Conservation (phyloP, 2,113 vertebrate species). For the Himantopus leucocephalus region DNA sequence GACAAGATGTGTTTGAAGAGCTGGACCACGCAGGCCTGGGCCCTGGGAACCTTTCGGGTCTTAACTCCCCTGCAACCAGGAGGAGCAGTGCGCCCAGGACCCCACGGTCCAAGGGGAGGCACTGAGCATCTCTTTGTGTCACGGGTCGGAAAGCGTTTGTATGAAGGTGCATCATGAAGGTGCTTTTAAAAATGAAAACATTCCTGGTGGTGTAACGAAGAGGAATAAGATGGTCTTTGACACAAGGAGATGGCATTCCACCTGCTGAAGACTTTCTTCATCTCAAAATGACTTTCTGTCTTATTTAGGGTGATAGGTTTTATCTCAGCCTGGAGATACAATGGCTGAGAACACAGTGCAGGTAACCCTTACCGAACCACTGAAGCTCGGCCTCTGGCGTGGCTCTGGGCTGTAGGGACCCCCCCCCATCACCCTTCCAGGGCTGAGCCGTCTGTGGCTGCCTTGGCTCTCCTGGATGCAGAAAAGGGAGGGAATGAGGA, state of each 20-base stretch:
- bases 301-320: neutral
- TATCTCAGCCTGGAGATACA: neutral
- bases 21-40: neutral
- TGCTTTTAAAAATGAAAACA: neutral
- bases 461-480: neutral
- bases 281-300: neutral
- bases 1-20: neutral
- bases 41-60: neutral
- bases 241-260: neutral
- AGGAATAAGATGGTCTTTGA: neutral
- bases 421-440: neutral
- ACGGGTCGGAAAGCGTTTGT: neutral
- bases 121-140: neutral
- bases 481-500: neutral
- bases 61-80: neutral
- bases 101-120: accelerated
- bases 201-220: neutral
- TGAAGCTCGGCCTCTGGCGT: neutral
- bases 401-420: neutral
- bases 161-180: neutral
- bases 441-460: neutral
- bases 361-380: neutral
- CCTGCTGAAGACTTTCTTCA: neutral
- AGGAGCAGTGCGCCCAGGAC: neutral
- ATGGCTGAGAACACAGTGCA: neutral